Evolutionary conservation across 1,140 invertebrate species (phyloP), one percentile per base, ranked within the genome.

Genomic region (Nebria ingens): DNA sequence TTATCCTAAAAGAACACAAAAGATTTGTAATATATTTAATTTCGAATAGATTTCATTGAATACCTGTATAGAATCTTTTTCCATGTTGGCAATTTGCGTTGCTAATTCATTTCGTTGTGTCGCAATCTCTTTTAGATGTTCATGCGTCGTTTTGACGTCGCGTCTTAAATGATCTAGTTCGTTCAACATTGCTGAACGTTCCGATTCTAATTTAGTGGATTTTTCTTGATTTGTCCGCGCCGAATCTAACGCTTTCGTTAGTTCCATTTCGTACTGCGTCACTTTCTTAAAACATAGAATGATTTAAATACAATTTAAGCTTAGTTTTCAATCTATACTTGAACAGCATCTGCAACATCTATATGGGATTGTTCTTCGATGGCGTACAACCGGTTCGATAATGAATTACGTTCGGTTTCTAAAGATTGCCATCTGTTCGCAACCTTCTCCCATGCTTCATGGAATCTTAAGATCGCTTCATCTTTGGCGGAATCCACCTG

Each of bases 401-500:
- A 54, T 59, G 58, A 65, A 40, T 64, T 65, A 2, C 70, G 64
- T 21, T 78, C 74, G 1, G 64, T 62, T 61, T 78, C 73, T 2
- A 77, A 54, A 38, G 64, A 59, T 23, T 68, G 64, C 60, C 73
- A 70, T 53, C 71, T 69, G 22, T 71, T 63, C 23, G 73, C 73
- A n/a, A 76, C 63, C 54, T 73, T 71, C 12, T 69, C 71, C 72
- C 74, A 78, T 2, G 80, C 76, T 20, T 76, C 73, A 56, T 80
- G 76, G 19, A 86, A 76, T 62, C 82, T 81, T 3, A 67, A 60
- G 15, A 91, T 81, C 0, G 82, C 79, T 13, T 73, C 65, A 65
- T 89, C 86, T 65, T 91, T 90, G 4, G 82, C 75, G 42, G 78
- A 75, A 68, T 89, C 87, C 0, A 90, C 81, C 68, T 80, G 78